These are phyloP conservation scores for Falco novaeseelandiae DNA, from an alignment of 2,797 vertebrate species.

Conservation along the genomic window DNA sequence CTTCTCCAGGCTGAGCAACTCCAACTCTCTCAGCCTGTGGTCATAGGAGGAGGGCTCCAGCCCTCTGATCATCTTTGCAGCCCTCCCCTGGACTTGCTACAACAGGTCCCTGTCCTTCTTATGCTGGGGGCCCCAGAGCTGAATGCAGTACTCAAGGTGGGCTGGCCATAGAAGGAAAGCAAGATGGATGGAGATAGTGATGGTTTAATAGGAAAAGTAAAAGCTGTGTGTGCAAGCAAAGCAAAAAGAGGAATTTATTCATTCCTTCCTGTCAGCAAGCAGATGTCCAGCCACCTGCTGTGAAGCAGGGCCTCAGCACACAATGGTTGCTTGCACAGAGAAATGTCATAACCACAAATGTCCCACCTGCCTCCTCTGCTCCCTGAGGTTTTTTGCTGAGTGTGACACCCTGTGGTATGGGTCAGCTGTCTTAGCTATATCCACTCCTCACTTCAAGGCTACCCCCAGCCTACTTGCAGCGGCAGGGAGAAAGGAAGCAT, in stretches of 20 bases:
- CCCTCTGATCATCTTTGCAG: too few species aligned
- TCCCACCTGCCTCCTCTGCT: background rate
- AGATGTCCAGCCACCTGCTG: background rate
- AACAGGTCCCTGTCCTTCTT: too few species aligned
- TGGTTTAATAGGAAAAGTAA: background rate
- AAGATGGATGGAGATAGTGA: background rate
- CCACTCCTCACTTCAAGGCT: background rate
- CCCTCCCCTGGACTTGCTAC: too few species aligned
- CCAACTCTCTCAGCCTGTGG: too few species aligned
- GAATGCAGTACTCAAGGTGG: too few species aligned
- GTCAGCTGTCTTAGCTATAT: background rate
- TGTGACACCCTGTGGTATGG: background rate
- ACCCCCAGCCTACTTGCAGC: background rate
- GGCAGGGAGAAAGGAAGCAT: background rate
- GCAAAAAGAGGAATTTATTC: background rate
- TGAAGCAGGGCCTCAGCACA: background rate
- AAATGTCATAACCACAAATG: background rate
- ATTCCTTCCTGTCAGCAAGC: background rate
- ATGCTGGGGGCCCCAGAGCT: too few species aligned
- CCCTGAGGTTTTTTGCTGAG: background rate
- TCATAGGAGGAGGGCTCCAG: too few species aligned
- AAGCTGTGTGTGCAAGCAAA: background rate
- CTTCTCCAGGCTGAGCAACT: too few species aligned
- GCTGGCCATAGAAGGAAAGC: background rate
- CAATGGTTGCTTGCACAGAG: background rate